These are phyloP conservation scores for Antigone vipio DNA, from an alignment of 2,113 vertebrate genomes.

Conservation along the genomic window DNA sequence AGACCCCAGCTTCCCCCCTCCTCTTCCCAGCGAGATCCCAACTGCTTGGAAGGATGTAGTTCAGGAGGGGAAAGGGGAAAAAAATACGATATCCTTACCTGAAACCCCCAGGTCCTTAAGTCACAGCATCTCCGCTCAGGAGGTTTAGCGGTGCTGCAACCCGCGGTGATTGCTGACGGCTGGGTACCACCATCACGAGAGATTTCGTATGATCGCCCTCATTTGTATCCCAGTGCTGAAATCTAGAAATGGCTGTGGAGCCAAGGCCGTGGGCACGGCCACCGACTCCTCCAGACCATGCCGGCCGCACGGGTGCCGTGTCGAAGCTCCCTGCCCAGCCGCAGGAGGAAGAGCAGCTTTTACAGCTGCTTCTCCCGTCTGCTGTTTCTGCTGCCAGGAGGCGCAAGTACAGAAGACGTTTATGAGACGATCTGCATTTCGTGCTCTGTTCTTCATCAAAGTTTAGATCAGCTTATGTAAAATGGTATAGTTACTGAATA, in stretches of 20 bases:
- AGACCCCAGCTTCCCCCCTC: neutral
- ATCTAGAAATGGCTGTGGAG: neutral
- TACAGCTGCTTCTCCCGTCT: neutral
- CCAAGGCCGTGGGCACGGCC: too few species aligned
- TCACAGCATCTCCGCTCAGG: neutral
- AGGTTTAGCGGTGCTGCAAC: neutral
- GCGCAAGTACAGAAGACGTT: too few species aligned
- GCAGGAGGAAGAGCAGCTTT: neutral
- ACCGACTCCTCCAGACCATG: too few species aligned
- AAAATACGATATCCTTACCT: neutral
- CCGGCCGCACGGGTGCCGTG: rapidly evolving
- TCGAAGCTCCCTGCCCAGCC: neutral
- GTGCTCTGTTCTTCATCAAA: neutral
- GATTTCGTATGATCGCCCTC: neutral
- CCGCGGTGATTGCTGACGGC: too few species aligned
- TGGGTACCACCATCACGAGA: neutral
- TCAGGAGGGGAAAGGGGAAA: neutral
- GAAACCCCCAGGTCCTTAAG: rapidly evolving
- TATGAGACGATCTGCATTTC: neutral
- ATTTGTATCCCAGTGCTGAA: neutral
- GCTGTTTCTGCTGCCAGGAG: neutral
- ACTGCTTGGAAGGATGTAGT: neutral
- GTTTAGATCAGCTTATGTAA: neutral
- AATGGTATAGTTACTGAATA: neutral
- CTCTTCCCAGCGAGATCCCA: neutral